phyloP scores from a whole-genome alignment of 2,888 invertebrate species.

The Helleia helle region DNA sequence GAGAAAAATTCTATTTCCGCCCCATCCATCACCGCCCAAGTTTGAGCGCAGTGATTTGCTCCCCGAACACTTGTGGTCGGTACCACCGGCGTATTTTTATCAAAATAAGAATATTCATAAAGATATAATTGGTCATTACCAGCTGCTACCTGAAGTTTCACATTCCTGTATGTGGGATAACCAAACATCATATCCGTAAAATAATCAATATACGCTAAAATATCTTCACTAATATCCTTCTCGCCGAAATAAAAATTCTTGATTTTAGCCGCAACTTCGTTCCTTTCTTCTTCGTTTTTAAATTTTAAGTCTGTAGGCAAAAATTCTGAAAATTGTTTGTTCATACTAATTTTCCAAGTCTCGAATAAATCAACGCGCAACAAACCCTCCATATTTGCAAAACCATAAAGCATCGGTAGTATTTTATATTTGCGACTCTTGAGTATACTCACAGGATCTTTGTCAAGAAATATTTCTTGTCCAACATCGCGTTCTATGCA shows the following conservation, averaged over 20 bases:
- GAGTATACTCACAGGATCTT: conserved; percentile 31
- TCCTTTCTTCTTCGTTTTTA: conserved; percentile 25
- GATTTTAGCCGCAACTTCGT: conserved; percentile 23
- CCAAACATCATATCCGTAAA: conserved; percentile 40
- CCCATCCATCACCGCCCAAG: conserved; percentile 16
- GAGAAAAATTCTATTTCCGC: conserved; percentile 11
- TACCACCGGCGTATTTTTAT: conserved; percentile 25
- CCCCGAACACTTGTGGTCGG: conserved; percentile 28
- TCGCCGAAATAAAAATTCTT: conserved; percentile 39
- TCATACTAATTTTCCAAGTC: conserved; percentile 32
- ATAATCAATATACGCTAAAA: conserved; percentile 26
- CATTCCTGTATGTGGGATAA: conserved; percentile 28
- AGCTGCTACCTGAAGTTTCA: conserved; percentile 25
- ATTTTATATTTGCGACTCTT: conserved; percentile 29
- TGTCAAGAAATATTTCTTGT: conserved; percentile 27
- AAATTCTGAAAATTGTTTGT: conserved; percentile 35
- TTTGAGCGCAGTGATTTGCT: conserved; percentile 33
- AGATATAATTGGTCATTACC: conserved; percentile 29
- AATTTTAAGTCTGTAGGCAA: conserved; percentile 36
- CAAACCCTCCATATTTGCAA: conserved; percentile 32
- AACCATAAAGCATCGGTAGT: conserved; percentile 35
- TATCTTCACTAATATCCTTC: conserved; percentile 21
- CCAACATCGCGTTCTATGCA: conserved; percentile 28
- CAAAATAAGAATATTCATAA: conserved; percentile 36
- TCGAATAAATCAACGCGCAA: conserved; percentile 22